Base-by-base conservation (phyloP, 2,888 invertebrate genomes). In the Drosophila fungiperda region DNA sequence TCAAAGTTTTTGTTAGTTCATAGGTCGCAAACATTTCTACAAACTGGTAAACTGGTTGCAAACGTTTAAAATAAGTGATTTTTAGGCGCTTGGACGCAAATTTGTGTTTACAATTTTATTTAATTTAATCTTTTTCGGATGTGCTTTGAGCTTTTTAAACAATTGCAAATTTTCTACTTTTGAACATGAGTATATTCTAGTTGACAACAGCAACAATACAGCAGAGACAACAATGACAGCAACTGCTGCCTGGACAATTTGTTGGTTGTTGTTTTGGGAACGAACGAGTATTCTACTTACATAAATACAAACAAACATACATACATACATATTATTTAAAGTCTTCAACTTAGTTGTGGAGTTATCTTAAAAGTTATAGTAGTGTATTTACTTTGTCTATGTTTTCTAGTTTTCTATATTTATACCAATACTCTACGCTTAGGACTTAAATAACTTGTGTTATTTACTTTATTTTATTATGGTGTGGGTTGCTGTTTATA, bases 121-220 rank as follows among this genome's bases (percentile, higher is more conserved):
- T 69, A 42, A 59, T 64, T 67, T 63, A 29, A 29, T 29, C 29
- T 60, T 54, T 73, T 58, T 68, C 45, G 68, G 45, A 55, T 68
- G 40, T 67, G 50, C 53, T 68, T 57, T 50, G 45, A 67, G 49
- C 48, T 68, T 38, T 61, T 38, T 54, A 55, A 52, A 38, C 54
- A 64, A 48, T 68, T 69, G 57, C 33, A 76, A 75, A 68, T 63
- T 64, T 49, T 76, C 61, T 71, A 69, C 64, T 75, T 68, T 57
- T 65, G 62, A 62, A 75, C 72, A 89, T 90, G 91, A 91, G 91
- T 91, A 91, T 91, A 91, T 89, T 91, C 91, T 91, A 91, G 91
- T 91, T 91, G 90, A 91, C 78, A 79, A 79, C 78, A 83, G 70
- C 77, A 82, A 76, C 78, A 67, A 35, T 71, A 65, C 60, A 67